Evolutionary conservation across 2,113 vertebrate genomes (phyloP).

Genomic region (Strigops habroptila): DNA sequence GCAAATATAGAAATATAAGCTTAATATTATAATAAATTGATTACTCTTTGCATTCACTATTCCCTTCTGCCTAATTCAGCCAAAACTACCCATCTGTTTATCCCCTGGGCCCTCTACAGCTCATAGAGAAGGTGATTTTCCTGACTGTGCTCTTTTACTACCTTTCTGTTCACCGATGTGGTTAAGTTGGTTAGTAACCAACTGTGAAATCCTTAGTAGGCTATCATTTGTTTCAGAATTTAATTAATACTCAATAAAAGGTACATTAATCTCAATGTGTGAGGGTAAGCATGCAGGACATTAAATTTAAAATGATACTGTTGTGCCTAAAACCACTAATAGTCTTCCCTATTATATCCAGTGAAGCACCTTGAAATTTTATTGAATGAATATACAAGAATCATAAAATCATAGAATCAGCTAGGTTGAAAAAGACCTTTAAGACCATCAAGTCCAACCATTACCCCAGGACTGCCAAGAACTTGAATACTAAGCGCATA

Average conservation of each 20-base stretch:
- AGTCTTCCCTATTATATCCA: not conserved
- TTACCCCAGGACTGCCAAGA: not conserved
- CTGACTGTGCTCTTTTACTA: not conserved
- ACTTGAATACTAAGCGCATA: not conserved
- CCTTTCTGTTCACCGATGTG: not conserved
- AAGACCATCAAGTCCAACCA: not conserved
- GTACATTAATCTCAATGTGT: not conserved
- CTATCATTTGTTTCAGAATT: not conserved
- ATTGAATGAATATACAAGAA: not conserved
- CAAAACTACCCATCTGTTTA: not conserved
- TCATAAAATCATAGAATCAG: not conserved
- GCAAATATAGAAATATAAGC: not conserved
- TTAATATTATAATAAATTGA: not conserved
- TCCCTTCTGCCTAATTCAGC: not conserved
- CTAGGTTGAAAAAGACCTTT: not conserved
- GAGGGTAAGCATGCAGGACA: not conserved
- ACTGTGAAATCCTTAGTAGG: not conserved
- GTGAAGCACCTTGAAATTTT: not conserved
- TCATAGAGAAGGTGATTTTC: not conserved
- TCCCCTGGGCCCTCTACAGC: not conserved
- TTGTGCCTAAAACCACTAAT: not conserved
- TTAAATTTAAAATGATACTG: not conserved
- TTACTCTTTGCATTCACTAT: not conserved
- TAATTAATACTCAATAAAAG: not conserved
- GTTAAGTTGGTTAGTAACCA: not conserved